Evolutionary conservation across 2,797 vertebrate genomes (phyloP), one percentile per base, ranked within the genome.

Genomic region (Parambassis ranga): DNA sequence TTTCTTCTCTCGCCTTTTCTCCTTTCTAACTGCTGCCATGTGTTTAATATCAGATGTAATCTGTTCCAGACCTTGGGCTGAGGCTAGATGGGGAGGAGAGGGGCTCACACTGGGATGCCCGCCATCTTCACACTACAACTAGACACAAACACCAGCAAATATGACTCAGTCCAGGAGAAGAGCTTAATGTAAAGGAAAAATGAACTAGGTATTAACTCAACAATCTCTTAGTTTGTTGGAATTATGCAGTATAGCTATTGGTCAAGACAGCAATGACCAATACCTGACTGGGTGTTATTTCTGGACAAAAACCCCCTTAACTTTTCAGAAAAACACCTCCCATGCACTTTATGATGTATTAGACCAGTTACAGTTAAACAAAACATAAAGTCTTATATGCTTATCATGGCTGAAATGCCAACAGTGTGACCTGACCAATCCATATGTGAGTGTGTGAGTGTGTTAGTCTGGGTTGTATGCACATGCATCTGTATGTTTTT

Each of bases 31-130:
- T 90, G 85, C 87, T 91, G 87, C 92, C 92, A 93, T 94, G 89
- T 94, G 93, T 92, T 93, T 90, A 89, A 93, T 92, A 92, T 93
- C 91, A 93, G 85, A 87, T 89, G 87, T 93, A 93, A 93, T 93
- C 84, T 85, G 87, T 92, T 92, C 92, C 92, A 92, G 91, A 91
- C 89, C 78, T 61, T 71, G 75, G 73, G 85, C 68, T 65, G 71
- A 47, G 77, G 77, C 87, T 87, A 35, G 75, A 87, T 74, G 71
- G 76, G 73, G 75, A 78, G 80, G 53, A 85, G 79, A 82, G 86
- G 84, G 85, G 70, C 84, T 90, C 75, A 63, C 60, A 64, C 57
- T 79, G 84, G 82, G 78, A 80, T 63, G 55, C 46, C 86, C 65
- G 71, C 83, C 83, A 86, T 88, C 80, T 80, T 87, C 72, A 80